Evolutionary conservation across 2,888 invertebrate genomes (phyloP), one percentile per base, ranked within the genome.

Genomic region (Dryomyza anilis): DNA sequence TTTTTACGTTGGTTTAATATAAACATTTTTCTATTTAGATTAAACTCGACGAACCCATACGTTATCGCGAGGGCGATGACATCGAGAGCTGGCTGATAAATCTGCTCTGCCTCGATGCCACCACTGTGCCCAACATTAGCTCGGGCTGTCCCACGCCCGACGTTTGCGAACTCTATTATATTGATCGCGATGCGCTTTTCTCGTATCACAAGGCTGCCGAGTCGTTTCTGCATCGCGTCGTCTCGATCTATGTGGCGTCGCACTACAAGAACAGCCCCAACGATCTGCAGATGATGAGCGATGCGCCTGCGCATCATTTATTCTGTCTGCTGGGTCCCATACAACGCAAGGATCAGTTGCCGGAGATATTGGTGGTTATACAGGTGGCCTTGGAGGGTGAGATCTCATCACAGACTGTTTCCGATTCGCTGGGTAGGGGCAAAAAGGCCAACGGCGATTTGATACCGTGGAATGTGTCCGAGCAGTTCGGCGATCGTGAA

Each of bases 261-360:
- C 99, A 99, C 85, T 99, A 99, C 81, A 99, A 98, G 90, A 99
- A 99, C 85, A 94, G 94, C 64, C 99, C 99, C 0, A 98, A 99
- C 84, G 99, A 99, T 85, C 86, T 99, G 46, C 98, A 99, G 85
- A 91, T 99, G 88, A 88, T 99, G 85, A 96, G 98, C 14, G 99
- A 99, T 84, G 98, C 99, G 16, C 98, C 99, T 0, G 97, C 97
- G 1, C 99, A 99, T 85, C 95, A 97, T 81, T 83, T 99, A 63
- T 99, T 98, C 85, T 97, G 96, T 71, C 85, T 99, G 43, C 85
- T 98, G 1, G 93, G 94, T 0, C 98, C 98, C 0, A 89, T 95
- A 1, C 87, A 91, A 74, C 86, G 90, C 0, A 88, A 88, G 73
- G 86, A 88, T 67, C 89, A 87, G 46, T 84, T 98, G 72, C 98